phyloP scores from a whole-genome alignment of 2,888 invertebrate species.

The Sarcophaga subvicina region DNA sequence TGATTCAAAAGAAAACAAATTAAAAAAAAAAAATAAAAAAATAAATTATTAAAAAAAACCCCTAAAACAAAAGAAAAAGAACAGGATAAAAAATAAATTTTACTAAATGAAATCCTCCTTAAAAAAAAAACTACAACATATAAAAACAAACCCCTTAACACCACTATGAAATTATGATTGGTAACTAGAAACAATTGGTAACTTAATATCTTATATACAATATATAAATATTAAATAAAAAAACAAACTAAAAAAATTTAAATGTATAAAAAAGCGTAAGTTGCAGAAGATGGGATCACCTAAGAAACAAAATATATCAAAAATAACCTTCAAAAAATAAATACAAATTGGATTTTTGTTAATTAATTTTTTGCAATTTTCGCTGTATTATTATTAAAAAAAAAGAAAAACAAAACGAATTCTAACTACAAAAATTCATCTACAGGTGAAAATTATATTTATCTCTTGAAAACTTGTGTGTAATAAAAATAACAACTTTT shows the following conservation, averaged over 20 bases:
- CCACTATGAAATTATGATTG: constrained; percentile 39
- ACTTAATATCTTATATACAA: constrained; percentile 10
- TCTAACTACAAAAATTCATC: constrained; percentile 70
- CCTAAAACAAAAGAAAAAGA: constrained; percentile 56
- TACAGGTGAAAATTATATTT: constrained; percentile 69
- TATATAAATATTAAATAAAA: constrained; percentile 16
- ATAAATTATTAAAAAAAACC: constrained; percentile 52
- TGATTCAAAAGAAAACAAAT: constrained; percentile 72
- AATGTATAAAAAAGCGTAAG: constrained; percentile 57
- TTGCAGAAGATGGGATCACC: constrained; percentile 53
- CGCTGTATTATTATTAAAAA: constrained; percentile 71
- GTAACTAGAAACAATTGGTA: constrained; percentile 59
- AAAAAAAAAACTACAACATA: constrained; percentile 19
- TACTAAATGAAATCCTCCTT: constrained; percentile 10
- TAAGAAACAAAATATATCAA: constrained; percentile 13
- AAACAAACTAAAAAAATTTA: neutral
- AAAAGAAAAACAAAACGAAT: constrained; percentile 49
- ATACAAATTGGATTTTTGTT: constrained; percentile 81
- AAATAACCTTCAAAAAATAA: neutral
- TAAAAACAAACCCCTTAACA: constrained; percentile 34
- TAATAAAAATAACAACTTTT: constrained; percentile 23
- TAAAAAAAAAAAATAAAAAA: constrained; percentile 65
- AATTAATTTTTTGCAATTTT: constrained; percentile 78
- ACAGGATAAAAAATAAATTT: constrained; percentile 20
- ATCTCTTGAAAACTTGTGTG: constrained; percentile 17